phyloP scores from a whole-genome alignment of 2,888 invertebrate species.

The Macropis europaea region DNA sequence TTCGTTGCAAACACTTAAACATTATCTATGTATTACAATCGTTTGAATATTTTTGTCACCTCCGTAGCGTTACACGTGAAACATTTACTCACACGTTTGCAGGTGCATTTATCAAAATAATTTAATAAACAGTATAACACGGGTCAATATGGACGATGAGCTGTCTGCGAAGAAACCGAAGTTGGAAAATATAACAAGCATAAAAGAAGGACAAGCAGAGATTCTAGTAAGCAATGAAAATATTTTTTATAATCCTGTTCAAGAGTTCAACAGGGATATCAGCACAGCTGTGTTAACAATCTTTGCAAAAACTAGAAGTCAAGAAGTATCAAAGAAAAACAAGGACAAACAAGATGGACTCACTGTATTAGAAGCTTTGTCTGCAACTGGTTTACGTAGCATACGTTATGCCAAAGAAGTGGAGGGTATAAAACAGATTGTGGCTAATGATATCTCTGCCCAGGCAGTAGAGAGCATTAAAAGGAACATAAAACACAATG shows the following conservation, averaged over 20 bases:
- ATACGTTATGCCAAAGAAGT: conserved; percentile 98
- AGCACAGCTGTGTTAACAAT: conserved; percentile 88
- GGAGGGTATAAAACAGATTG: conserved; percentile 87
- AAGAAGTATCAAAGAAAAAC: conserved; percentile 66
- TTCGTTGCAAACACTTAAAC: too few species aligned
- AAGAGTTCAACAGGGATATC: conserved; percentile 98
- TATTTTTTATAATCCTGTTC: conserved; percentile 99
- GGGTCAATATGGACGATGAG: conserved; percentile 40
- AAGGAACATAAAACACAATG: conserved; percentile 88
- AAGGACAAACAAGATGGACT: conserved; percentile 79
- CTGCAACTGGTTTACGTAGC: conserved; percentile 97
- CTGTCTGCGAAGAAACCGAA: conserved; percentile 41
- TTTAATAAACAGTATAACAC: not conserved
- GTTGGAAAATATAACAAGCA: conserved; percentile 67
- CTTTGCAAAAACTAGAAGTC: conserved; percentile 81
- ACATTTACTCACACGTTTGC: not conserved
- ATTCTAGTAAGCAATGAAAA: conserved; percentile 86
- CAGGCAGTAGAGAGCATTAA: conserved; percentile 93
- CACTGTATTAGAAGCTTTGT: conserved; percentile 93
- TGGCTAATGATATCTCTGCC: conserved; percentile 95
- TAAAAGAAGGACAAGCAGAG: conserved; percentile 90
- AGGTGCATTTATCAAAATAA: not conserved
- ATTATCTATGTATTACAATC: too few species aligned
- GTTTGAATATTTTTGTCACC: too few species aligned
- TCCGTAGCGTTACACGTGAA: too few species aligned